phyloP scores from a whole-genome alignment of 2,888 invertebrate species.

The Hemicrepidius hirtus region DNA sequence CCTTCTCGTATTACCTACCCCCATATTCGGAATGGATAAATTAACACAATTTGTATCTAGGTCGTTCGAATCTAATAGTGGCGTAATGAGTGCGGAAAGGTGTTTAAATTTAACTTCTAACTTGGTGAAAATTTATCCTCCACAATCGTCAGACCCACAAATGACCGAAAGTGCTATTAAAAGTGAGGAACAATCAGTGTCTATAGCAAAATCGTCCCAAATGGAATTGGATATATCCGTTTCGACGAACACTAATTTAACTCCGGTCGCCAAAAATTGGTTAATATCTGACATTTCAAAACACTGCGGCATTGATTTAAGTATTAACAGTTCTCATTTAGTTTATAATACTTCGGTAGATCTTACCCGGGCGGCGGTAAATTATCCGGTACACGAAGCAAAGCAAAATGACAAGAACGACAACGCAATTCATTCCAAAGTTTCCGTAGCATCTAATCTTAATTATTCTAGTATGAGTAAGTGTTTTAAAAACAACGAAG shows the following conservation, averaged over 20 bases:
- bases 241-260: constrained; percentile 42
- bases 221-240: constrained; percentile 48
- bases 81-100: constrained; percentile 60
- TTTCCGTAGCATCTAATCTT: constrained; percentile 1
- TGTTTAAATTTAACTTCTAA: constrained; percentile 66
- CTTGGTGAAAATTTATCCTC: constrained; percentile 54
- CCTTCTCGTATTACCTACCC: constrained; percentile 30
- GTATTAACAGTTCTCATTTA: constrained; percentile 60
- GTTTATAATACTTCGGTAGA: constrained; percentile 44
- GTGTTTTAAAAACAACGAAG: constrained; percentile 62
- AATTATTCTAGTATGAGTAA: constrained; percentile 49
- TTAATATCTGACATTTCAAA: constrained; percentile 67
- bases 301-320: constrained; percentile 67
- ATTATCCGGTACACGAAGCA: constrained; percentile 22
- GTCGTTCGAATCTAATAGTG: constrained; percentile 81
- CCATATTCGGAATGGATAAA: constrained; percentile 82
- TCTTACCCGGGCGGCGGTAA: constrained; percentile 33
- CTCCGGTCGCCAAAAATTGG: constrained; percentile 70
- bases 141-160: constrained; percentile 33
- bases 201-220: constrained; percentile 47
- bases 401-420: constrained; percentile 18
- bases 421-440: constrained; percentile 23
- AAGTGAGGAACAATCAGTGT: constrained; percentile 62
- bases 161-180: constrained; percentile 59
- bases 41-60: constrained; percentile 93